A percentile compares a stretch with the other conserved stretches of the same genome.
These are phyloP conservation scores for Tuta absoluta DNA, from an alignment of 2,888 invertebrate genomes.

Conservation along the genomic window DNA sequence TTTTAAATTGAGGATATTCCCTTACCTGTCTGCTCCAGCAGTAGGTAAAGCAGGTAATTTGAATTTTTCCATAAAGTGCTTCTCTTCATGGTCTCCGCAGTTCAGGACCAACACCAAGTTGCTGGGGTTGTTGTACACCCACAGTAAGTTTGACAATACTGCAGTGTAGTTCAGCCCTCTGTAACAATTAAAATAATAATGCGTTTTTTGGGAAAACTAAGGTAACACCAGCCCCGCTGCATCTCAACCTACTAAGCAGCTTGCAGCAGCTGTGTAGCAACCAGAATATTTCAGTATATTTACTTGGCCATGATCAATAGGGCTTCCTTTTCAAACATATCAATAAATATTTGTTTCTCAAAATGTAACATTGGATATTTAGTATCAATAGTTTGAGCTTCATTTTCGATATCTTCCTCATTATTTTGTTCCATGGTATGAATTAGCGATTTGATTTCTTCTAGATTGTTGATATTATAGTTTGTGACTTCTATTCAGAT, in stretches of 20 bases:
- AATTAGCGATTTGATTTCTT: background rate
- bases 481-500: too few species aligned
- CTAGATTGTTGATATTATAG: too few species aligned
- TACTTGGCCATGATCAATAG: conserved; percentile 92
- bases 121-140: conserved; percentile 92
- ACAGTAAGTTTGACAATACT: conserved; percentile 89
- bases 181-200: conserved; percentile 40
- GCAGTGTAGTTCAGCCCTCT: conserved; percentile 91
- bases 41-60: conserved; percentile 71
- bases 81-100: conserved; percentile 90
- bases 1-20: background rate
- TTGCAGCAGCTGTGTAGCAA: too few species aligned
- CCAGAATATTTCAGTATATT: conserved; percentile 39
- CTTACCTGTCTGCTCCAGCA: conserved; percentile 77
- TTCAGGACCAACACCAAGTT: conserved; percentile 94
- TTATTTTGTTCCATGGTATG: conserved; percentile 1
- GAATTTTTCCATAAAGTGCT: conserved; percentile 88
- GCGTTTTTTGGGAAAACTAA: too few species aligned
- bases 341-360: conserved; percentile 96
- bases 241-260: too few species aligned
- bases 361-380: conserved; percentile 87
- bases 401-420: conserved; percentile 37
- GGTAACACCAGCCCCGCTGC: background rate
- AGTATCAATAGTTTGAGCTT: conserved; percentile 42
- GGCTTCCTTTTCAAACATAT: conserved; percentile 93